Evolutionary conservation across 2,113 vertebrate genomes (phyloP).

Genomic region (Apodemus sylvaticus): DNA sequence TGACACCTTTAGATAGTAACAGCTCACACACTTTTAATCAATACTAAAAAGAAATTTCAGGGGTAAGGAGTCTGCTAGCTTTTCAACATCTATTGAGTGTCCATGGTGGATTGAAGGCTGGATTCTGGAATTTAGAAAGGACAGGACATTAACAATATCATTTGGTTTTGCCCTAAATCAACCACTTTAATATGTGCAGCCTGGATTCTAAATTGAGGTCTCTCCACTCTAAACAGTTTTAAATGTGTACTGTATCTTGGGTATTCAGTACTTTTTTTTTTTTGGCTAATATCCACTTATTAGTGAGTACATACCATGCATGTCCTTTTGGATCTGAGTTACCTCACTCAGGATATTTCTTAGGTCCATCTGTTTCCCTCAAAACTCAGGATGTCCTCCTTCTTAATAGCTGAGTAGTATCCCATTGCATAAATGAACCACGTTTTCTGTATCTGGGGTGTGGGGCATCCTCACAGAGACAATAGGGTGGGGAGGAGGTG

Average conservation of each 20-base stretch:
- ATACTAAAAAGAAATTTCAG: conserved; percentile 55
- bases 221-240: background rate
- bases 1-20: conserved; percentile 83
- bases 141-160: background rate
- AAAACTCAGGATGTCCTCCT: no score
- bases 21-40: conserved; percentile 80
- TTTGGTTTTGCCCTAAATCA: background rate
- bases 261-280: no score
- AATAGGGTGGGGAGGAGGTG: no score
- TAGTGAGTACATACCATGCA: no score
- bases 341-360: no score
- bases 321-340: no score
- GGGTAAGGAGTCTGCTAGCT: conserved; percentile 34
- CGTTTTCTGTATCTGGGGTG: no score
- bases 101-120: background rate
- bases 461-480: no score
- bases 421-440: no score
- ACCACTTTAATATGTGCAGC: background rate
- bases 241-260: background rate
- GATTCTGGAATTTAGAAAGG: background rate
- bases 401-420: no score
- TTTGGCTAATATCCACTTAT: no score
- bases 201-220: conserved; percentile 25
- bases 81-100: background rate
- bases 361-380: no score